Evolutionary conservation across 2,113 vertebrate genomes (phyloP), one percentile per base, ranked within the genome.

Genomic region (Leucosticte australis): DNA sequence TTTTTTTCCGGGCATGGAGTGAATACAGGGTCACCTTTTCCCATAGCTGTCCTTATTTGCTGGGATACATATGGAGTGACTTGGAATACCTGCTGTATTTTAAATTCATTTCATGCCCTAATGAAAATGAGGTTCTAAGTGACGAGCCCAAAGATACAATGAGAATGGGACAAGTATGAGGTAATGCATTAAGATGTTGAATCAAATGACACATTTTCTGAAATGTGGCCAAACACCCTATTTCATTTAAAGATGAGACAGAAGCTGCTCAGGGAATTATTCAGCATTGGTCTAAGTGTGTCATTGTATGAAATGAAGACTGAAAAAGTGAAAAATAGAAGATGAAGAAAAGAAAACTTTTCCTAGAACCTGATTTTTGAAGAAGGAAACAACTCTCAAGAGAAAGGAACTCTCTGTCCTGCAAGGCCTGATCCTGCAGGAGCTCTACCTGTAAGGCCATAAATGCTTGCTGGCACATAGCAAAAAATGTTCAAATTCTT

Each of bases 391-490:
- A 53, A 39, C 39, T 91, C 41, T 50, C 2, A 31, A 83, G 26
- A 62, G 30, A 46, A 59, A 69, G 22, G 24, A 62, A 20, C 20
- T 39, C 17, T 60, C 8, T 82, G 15, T 85, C 83, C 37, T 5
- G 7, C 67, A 84, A 89, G 46, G 11, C 12, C 27, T 49, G 27
- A 52, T 87, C 33, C 52, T 84, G 13, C 59, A 73, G 30, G 33
- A 70, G 18, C 9, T 28, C 21, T 68, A 20, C 53, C n/a, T 81
- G 7, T n/a, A 35, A 87, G 47, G 27, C 81, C 17, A 6, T 44
- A 87, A 83, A 63, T n/a, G 2, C 30, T 39, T 10, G 0, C 18
- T 60, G 44, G 15, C 20, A 59, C 0, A 0, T 28, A 65, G 63
- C 59, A 79, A 60, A 53, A 94, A n/a, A 13, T 44, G 9, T 77